These are phyloP conservation scores for Prionailurus viverrinus DNA, from an alignment of 2,113 vertebrate genomes.

Conservation along the genomic window DNA sequence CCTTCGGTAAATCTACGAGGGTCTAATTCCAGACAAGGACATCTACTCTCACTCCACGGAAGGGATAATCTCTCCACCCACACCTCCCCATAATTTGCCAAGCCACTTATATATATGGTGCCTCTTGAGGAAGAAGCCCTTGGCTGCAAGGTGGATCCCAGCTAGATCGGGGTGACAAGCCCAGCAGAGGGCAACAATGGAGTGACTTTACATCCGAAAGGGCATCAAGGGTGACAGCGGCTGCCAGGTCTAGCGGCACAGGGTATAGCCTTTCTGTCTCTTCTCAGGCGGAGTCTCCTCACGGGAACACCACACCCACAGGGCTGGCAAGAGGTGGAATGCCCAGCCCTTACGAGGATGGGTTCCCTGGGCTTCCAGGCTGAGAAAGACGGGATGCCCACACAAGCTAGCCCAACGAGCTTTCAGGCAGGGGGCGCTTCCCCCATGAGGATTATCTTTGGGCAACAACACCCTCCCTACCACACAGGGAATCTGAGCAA, in stretches of 20 bases:
- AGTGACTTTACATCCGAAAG: background rate
- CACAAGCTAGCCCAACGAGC: background rate
- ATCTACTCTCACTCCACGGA: too few species aligned
- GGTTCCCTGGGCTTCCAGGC: background rate
- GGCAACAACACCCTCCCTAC: background rate
- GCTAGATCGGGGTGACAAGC: background rate
- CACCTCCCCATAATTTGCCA: background rate
- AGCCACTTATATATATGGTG: fast-evolving
- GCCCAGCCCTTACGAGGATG: background rate
- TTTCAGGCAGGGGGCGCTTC: background rate
- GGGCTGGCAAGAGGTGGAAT: background rate
- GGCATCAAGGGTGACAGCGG: fast-evolving
- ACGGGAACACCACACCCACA: too few species aligned
- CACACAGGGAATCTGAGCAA: background rate
- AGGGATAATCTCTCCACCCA: background rate
- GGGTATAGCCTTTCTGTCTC: background rate
- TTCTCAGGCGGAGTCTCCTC: background rate
- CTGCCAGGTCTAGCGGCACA: fast-evolving
- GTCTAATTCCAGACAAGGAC: background rate
- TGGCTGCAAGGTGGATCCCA: background rate
- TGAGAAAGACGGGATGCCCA: fast-evolving
- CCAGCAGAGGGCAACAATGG: background rate
- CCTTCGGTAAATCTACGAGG: background rate
- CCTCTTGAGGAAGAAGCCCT: background rate
- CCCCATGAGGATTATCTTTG: background rate